Percentiles rank a stretch among this genome's conserved stretches.
Conservation (phyloP, 2,113 vertebrate species). For the Coryphaenoides rupestris region DNA sequence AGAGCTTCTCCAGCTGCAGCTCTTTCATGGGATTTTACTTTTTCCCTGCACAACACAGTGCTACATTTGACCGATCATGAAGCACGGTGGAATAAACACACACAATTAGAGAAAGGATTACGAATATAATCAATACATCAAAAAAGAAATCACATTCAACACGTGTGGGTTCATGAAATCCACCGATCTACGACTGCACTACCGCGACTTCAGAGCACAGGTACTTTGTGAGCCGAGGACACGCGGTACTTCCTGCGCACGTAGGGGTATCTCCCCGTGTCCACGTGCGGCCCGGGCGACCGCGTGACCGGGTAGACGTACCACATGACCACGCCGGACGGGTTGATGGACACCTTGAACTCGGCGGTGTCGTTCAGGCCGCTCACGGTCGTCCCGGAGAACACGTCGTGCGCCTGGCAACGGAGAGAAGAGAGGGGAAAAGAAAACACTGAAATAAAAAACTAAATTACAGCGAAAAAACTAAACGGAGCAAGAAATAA, state of each 20-base stretch:
- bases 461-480: too few species aligned
- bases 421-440: too few species aligned
- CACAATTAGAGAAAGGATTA: too few species aligned
- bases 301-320: constrained; percentile 61
- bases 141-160: not conserved
- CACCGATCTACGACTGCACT: not conserved
- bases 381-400: constrained; percentile 45
- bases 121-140: not conserved
- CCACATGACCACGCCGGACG: constrained; percentile 85
- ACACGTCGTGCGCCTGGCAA: constrained; percentile 76
- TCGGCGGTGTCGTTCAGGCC: constrained; percentile 50
- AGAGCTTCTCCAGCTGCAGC: not conserved
- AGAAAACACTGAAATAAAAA: too few species aligned
- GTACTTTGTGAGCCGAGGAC: not conserved
- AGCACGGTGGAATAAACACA: too few species aligned
- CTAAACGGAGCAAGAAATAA: too few species aligned
- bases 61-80: too few species aligned
- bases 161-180: not conserved
- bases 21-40: not conserved
- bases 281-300: not conserved
- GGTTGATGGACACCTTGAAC: constrained; percentile 77
- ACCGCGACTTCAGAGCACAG: constrained; percentile 22
- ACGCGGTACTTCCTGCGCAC: not conserved
- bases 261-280: not conserved
- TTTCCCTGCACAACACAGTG: too few species aligned